A percentile compares a stretch with the other conserved stretches of the same genome.
phyloP scores from a whole-genome alignment of 2,113 vertebrate species.

The Xerus inauris region DNA sequence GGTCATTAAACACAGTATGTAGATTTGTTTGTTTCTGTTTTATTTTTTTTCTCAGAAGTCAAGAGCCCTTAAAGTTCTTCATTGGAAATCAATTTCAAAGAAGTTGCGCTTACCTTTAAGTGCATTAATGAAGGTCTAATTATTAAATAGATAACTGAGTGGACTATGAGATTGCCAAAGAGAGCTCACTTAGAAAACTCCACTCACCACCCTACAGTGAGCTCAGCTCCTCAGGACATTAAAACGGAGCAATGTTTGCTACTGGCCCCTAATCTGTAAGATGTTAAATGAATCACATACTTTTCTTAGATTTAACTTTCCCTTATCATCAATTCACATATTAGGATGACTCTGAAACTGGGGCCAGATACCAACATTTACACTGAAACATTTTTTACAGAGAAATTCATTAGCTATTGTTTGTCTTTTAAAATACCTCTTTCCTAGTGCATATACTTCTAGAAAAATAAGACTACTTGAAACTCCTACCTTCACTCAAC shows the following conservation, averaged over 20 bases:
- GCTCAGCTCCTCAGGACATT: neutral
- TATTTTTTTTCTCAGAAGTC: neutral
- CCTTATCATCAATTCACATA: neutral
- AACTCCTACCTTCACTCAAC: neutral
- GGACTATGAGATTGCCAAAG: neutral
- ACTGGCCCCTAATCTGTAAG: neutral
- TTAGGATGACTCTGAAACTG: neutral
- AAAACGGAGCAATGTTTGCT: neutral
- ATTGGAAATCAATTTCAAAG: conserved; percentile 11
- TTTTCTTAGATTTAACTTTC: conserved; percentile 19
- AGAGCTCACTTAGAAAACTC: neutral
- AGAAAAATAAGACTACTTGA: neutral
- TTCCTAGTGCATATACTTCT: neutral
- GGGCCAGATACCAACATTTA: neutral
- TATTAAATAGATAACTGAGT: neutral
- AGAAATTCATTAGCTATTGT: neutral
- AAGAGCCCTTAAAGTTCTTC: neutral
- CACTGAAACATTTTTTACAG: neutral
- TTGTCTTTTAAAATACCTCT: neutral
- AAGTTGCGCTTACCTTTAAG: neutral
- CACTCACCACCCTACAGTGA: neutral
- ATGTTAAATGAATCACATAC: neutral
- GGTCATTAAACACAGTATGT: neutral
- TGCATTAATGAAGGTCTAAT: neutral
- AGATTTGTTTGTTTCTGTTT: conserved; percentile 20